Base-by-base conservation (phyloP, 2,888 invertebrate genomes). In the Heliconius ismenius region DNA sequence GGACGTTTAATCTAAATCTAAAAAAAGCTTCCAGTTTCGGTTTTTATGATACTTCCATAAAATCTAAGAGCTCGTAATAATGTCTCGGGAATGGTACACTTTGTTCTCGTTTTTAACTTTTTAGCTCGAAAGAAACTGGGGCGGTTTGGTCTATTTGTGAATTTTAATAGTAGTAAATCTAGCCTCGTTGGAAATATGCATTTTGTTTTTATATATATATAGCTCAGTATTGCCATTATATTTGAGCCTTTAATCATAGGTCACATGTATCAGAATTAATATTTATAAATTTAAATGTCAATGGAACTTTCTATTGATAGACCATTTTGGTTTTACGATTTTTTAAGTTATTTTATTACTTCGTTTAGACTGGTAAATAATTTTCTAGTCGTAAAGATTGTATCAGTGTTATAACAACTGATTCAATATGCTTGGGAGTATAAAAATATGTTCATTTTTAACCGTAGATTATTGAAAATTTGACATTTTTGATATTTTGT, bases 41-140 rank as follows among this genome's bases (percentile, higher is more conserved):
- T 87, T 91, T 91, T 91, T 92, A 91, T 90, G 86, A 89, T 85
- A 84, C 75, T 84, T 81, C 86, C 88, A 90, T 92, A 89, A 92
- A 92, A 89, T 81, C 87, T 82, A 85, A 90, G 89, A 89, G 88
- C 84, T 90, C 90, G 89, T 91, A 88, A 91, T 88, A 82, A 82
- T 85, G 79, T 81, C 80, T 80, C 81, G 81, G 82, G 76, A 83
- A 84, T 83, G 77, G 78, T 81, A 77, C 81, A 82, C 85, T 86
- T 84, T 84, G 85, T 86, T 86, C 85, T 84, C 82, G 86, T 86
- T 83, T 84, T 85, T 83, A 85, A 86, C 83, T 85, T 86, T 83
- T 84, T 84, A 84, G 85, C 85, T 84, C 83, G 82, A 78, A 74
- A 85, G 82, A 84, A 84, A 85, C 83, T 87, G 82, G 89, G 84